Base-by-base conservation (phyloP, 1,140 invertebrate species). In the Drosophila malerkotliana region DNA sequence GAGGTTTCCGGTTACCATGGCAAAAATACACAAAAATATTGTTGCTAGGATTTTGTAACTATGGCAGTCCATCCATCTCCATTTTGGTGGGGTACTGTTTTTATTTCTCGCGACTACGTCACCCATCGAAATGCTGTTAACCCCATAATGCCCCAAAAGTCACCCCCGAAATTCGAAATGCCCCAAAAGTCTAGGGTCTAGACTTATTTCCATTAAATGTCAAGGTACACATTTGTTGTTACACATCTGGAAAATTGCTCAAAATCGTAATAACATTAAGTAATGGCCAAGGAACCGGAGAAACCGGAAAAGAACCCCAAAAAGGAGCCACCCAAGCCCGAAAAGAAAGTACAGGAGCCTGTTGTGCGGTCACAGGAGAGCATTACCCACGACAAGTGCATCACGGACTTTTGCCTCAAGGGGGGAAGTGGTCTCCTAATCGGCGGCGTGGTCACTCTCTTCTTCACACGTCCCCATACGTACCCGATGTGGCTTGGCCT, bases 11-110 rank as follows among this genome's bases (percentile, higher is more conserved):
- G 83, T 85, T 82, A 62, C 79, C 75, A 85, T 72, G 81, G 77
- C 24, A 21, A 32, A 80, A 74, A 78, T 79, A 72, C 67, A 72
- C 74, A 76, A 67, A 83, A 79, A 77, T 63, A 60, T 56, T 55
- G 81, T 84, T 85, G 77, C 81, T 77, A 80, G 60, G 81, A 63
- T 63, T 66, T 72, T 60, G 81, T 84, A 51, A 34, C 81, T 61
- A 85, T 80, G 73, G 81, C 59, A 71, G 52, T 77, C 26, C 26
- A 68, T 66, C 61, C 64, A 68, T 68, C 66, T 57, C 51, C 41
- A 15, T 48, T 66, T 68, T 21, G 1, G 28, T 14, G 45, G n/a
- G 14, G 30, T 44, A 44, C 45, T 34, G 52, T 14, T 30, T 69
- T 69, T 69, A 69, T 69, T 69, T 69, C 56, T 67, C 48, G 34